Evolutionary conservation across 2,113 vertebrate genomes (phyloP).

Genomic region (Etia nguti): DNA sequence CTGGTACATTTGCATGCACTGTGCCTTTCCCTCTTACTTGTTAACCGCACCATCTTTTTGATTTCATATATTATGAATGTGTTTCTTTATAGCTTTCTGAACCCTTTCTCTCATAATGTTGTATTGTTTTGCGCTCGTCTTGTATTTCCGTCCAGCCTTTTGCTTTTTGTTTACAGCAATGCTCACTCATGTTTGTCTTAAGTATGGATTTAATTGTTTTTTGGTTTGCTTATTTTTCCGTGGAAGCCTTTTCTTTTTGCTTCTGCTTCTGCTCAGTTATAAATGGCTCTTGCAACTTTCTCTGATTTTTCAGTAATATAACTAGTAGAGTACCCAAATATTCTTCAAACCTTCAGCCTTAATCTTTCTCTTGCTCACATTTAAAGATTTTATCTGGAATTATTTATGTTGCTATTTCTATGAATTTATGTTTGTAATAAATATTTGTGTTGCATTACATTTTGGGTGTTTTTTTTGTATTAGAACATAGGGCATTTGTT

Average conservation of each 20-base stretch:
- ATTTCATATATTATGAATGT: not conserved
- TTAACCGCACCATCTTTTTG: not conserved
- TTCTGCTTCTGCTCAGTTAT: not conserved
- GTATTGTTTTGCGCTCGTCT: not conserved
- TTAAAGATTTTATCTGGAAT: not conserved
- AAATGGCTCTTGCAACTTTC: not conserved
- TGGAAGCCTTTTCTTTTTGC: not conserved
- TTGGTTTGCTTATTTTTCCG: not conserved
- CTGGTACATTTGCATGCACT: not conserved
- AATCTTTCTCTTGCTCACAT: not conserved
- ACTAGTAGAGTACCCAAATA: not conserved
- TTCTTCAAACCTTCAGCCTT: not conserved
- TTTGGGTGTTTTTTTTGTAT: accelerated
- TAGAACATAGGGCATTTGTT: not conserved
- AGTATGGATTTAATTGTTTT: not conserved
- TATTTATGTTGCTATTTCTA: not conserved
- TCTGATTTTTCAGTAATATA: not conserved
- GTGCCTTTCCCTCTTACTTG: not conserved
- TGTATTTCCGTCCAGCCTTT: not conserved
- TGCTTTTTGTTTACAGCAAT: not conserved
- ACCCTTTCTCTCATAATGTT: not conserved
- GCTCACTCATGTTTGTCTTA: not conserved
- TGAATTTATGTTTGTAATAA: not conserved
- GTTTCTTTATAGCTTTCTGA: not conserved
- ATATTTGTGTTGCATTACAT: not conserved